phyloP scores from a whole-genome alignment of 2,113 vertebrate species.

The Onychostoma macrolepis region DNA sequence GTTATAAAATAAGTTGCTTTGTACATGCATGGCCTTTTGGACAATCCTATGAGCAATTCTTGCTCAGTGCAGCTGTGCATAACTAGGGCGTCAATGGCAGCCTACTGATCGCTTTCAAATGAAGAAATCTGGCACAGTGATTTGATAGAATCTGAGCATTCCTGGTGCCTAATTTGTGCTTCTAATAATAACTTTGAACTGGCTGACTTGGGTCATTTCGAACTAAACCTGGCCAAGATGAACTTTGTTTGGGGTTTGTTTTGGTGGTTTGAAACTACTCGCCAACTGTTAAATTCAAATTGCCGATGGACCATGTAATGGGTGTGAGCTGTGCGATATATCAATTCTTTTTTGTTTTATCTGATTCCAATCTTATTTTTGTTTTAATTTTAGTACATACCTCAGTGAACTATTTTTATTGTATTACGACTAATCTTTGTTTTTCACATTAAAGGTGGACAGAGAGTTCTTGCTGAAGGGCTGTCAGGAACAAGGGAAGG shows the following conservation, averaged over 20 bases:
- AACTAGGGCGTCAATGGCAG: too few relatives aligned
- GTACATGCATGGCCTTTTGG: too few relatives aligned
- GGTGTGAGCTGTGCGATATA: not conserved
- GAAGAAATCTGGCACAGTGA: too few relatives aligned
- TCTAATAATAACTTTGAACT: too few relatives aligned
- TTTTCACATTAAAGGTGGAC: slow-evolving; percentile 40
- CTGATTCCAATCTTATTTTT: not conserved
- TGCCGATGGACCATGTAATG: not conserved
- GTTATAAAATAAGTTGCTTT: not conserved
- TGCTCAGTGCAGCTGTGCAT: too few relatives aligned
- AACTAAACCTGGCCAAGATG: not conserved
- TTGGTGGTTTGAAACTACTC: not conserved
- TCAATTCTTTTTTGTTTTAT: accelerated
- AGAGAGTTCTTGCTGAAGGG: slow-evolving; percentile 80
- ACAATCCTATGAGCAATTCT: too few relatives aligned
- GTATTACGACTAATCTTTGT: slow-evolving; percentile 12
- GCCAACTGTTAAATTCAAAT: too few relatives aligned
- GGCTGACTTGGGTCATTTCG: not conserved
- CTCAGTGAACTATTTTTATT: not conserved
- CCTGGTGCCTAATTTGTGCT: too few relatives aligned
- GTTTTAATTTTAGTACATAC: not conserved
- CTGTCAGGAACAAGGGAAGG: slow-evolving; percentile 78
- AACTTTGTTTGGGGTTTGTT: not conserved
- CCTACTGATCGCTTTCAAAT: too few relatives aligned
- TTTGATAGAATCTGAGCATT: too few relatives aligned